Evolutionary conservation across 2,797 vertebrate species (phyloP).

Genomic region (Benthosema pterotum): DNA sequence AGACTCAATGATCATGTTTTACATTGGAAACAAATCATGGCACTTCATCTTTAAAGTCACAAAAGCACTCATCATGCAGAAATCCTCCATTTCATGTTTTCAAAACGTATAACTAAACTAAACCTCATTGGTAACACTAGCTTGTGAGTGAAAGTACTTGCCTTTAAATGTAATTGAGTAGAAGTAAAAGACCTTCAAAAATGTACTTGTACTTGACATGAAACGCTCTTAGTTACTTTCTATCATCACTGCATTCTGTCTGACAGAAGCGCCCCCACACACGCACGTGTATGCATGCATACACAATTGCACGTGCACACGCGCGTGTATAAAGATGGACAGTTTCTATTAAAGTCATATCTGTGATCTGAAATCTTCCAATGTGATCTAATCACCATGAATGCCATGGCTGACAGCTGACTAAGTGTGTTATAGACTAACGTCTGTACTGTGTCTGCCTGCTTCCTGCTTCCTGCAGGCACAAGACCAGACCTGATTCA

Average conservation of each 20-base stretch:
- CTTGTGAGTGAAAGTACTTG: too few species aligned
- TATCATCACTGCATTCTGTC: neutral
- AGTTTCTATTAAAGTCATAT: neutral
- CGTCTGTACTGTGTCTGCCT: too few species aligned
- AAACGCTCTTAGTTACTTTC: neutral
- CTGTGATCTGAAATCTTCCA: constrained; percentile 19
- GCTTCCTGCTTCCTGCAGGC: neutral
- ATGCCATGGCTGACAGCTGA: constrained; percentile 19
- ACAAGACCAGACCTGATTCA: constrained; percentile 1
- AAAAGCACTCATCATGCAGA: too few species aligned
- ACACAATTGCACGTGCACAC: constrained; percentile 1
- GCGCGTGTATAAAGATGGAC: neutral
- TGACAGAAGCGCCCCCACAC: constrained; percentile 5
- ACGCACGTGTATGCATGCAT: neutral
- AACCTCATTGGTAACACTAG: too few species aligned
- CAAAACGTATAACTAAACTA: too few species aligned
- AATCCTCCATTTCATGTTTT: too few species aligned
- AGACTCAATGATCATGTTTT: too few species aligned
- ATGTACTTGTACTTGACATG: neutral
- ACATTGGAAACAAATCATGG: too few species aligned
- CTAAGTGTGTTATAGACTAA: neutral
- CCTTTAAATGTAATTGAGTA: too few species aligned
- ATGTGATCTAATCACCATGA: constrained; percentile 34
- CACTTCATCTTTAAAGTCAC: too few species aligned
- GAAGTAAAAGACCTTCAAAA: too few species aligned